These are phyloP conservation scores for Melanostoma scalare DNA, from an alignment of 2,888 invertebrate genomes.

Conservation along the genomic window DNA sequence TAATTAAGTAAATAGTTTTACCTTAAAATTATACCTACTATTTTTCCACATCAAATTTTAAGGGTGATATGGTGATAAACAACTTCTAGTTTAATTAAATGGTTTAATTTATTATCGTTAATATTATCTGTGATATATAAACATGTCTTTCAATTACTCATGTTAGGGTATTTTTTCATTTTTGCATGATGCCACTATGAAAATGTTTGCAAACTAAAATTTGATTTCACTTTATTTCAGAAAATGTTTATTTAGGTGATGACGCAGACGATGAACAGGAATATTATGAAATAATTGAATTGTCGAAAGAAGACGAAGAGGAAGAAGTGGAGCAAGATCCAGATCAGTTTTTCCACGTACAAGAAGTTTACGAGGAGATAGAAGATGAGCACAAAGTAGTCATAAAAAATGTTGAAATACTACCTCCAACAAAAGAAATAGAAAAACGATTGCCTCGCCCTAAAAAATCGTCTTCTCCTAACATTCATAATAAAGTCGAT, in stretches of 20 bases:
- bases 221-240: neutral
- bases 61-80: too few species aligned
- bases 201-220: too few species aligned
- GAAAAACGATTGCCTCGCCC: neutral
- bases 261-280: neutral
- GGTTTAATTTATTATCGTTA: too few species aligned
- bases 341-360: neutral
- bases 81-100: too few species aligned
- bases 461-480: neutral
- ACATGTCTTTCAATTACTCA: too few species aligned
- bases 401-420: constrained; percentile 37
- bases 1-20: too few species aligned
- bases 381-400: constrained; percentile 4
- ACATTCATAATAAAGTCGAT: neutral
- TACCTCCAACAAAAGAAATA: neutral
- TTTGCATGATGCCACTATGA: too few species aligned
- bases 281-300: constrained; percentile 10
- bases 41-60: too few species aligned
- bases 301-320: neutral
- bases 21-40: too few species aligned
- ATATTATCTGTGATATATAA: too few species aligned
- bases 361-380: neutral
- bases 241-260: neutral
- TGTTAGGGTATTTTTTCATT: too few species aligned
- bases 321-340: neutral